A percentile compares a stretch with the other conserved stretches of the same genome.
phyloP scores from a whole-genome alignment of 2,888 invertebrate species.

The Fragum whitleyi region DNA sequence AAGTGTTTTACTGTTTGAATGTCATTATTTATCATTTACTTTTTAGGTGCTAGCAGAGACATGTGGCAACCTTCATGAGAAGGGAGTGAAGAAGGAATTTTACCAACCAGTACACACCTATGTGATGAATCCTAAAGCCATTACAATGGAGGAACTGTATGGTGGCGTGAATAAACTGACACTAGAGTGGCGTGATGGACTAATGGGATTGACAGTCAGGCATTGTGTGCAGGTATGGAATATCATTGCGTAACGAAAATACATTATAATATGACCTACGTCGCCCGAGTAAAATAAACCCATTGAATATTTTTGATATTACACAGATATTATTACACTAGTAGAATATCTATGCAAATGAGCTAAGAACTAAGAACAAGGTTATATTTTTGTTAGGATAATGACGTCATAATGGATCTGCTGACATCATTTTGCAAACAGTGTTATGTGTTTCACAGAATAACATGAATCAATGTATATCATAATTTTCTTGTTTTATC shows the following conservation, averaged over 20 bases:
- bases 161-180: slow-evolving; percentile 94
- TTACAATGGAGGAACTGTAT: slow-evolving; percentile 94
- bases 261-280: not conserved
- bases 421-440: too few relatives aligned
- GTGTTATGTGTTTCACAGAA: too few relatives aligned
- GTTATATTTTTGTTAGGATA: too few relatives aligned
- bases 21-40: too few relatives aligned
- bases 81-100: slow-evolving; percentile 87
- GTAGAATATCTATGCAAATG: too few relatives aligned
- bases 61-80: slow-evolving; percentile 89
- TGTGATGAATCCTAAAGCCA: slow-evolving; percentile 94
- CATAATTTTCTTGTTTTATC: not conserved
- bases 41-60: slow-evolving; percentile 90
- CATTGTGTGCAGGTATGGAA: slow-evolving; percentile 87
- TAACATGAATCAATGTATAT: too few relatives aligned
- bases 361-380: too few relatives aligned
- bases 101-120: slow-evolving; percentile 92
- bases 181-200: slow-evolving; percentile 95
- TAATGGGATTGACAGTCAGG: slow-evolving; percentile 90
- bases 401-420: too few relatives aligned
- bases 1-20: too few relatives aligned
- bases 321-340: too few relatives aligned
- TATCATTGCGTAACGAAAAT: not conserved
- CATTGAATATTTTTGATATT: too few relatives aligned
- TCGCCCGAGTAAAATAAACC: too few relatives aligned